phyloP scores from a whole-genome alignment of 1,140 invertebrate genomes.

The Drosophila insularis region DNA sequence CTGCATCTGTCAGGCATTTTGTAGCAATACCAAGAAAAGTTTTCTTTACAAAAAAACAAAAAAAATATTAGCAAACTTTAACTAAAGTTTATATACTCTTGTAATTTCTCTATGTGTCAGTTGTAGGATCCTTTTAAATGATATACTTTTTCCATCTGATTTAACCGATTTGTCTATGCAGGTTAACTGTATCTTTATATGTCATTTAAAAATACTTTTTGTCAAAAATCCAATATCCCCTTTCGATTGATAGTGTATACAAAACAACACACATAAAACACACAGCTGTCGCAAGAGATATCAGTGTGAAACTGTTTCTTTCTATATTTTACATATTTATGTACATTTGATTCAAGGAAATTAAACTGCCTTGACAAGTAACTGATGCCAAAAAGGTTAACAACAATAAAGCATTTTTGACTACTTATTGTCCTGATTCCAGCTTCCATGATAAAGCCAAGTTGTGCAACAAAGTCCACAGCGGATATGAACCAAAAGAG shows the following conservation, averaged over 20 bases:
- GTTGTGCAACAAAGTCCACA: too few species aligned
- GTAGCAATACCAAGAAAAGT: neutral
- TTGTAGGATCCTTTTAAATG: too few species aligned
- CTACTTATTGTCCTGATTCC: neutral
- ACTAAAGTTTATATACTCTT: neutral
- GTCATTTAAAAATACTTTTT: too few species aligned
- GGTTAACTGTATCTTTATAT: too few species aligned
- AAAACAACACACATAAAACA: neutral
- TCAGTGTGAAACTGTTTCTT: neutral
- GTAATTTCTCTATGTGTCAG: too few species aligned
- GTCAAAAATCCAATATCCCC: too few species aligned
- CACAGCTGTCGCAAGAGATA: neutral
- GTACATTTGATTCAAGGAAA: neutral
- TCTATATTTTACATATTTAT: neutral
- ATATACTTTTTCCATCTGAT: too few species aligned
- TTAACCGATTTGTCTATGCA: too few species aligned
- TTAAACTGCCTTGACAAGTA: neutral
- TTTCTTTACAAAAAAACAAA: neutral
- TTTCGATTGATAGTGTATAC: neutral
- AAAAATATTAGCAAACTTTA: neutral
- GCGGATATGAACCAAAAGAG: too few species aligned
- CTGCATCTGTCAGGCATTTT: neutral
- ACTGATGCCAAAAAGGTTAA: neutral
- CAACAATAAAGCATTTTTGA: neutral
- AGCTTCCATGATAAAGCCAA: neutral